Base-by-base conservation (phyloP, 2,797 vertebrate genomes). In the Lagocephalus sceleratus region DNA sequence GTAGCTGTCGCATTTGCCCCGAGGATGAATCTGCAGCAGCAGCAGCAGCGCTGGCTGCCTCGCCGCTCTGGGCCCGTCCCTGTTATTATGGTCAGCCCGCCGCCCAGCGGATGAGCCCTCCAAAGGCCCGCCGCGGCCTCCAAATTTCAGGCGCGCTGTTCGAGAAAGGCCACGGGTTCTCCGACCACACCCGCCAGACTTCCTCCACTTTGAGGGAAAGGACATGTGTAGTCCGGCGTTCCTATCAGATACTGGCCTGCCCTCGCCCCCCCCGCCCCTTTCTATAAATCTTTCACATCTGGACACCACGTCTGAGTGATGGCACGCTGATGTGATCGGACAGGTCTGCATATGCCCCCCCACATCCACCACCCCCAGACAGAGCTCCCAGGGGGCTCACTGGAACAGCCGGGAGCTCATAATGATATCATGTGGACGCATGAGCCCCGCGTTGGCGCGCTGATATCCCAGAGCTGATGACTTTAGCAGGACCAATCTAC, bases 381-480 rank as follows among this genome's bases (percentile, higher is more conserved):
- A 17, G 42, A 52, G 54, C 81, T 59, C 53, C 51, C 73, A 87
- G 78, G 87, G 54, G n/a, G 77, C 79, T 75, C 80, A 35, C 42
- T 21, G 77, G 76, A 83, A 81, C 84, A 85, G 40, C 40, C n/a
- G 40, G 79, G 81, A 76, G 77, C 46, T 54, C 62, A 32, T 65
- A 53, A 83, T 91, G 91, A 92, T 89, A 88, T 92, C 90, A 91
- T 89, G 19, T 3, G 6, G 6, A 2, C 12, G 8, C 32, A 35
- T 35, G 63, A 57, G 75, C 50, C 52, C 75, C 71, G 73, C 62
- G 78, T 73, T 61, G 78, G 75, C 20, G 62, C 72, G 73, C 83
- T 84, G 82, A 82, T 82, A 83, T 69, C 75, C 63, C 48, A 6
- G 58, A 53, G 50, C 71, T 88, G 77, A 90, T 80, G 85, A 69